These are phyloP conservation scores for Scelioninae gen. 1 DNA, from an alignment of 2,888 invertebrate genomes.

Conservation along the genomic window DNA sequence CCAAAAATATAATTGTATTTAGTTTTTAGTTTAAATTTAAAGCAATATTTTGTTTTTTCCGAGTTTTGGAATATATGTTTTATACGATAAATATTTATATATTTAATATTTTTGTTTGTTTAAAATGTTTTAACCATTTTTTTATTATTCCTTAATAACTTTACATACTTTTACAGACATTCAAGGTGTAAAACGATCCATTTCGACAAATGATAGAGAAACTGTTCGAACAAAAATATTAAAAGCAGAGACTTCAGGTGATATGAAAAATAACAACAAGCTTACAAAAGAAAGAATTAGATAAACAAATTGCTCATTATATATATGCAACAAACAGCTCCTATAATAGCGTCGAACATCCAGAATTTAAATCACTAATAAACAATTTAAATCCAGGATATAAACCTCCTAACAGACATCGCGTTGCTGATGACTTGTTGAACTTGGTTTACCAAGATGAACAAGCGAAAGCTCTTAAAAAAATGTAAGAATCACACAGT, in stretches of 20 bases:
- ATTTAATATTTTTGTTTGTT: too few species aligned
- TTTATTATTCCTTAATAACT: too few species aligned
- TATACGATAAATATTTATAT: too few species aligned
- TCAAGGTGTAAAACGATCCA: neutral
- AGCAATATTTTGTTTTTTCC: too few species aligned
- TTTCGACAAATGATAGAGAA: slow-evolving; percentile 1
- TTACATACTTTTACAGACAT: slow-evolving; percentile 19
- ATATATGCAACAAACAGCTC: slow-evolving; percentile 34
- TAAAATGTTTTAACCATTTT: too few species aligned
- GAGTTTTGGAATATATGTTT: too few species aligned
- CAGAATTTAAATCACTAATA: slow-evolving; percentile 30
- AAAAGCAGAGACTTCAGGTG: neutral
- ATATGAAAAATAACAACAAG: slow-evolving; percentile 14
- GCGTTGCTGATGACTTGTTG: slow-evolving; percentile 9
- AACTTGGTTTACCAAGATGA: neutral
- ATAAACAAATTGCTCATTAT: slow-evolving; percentile 34
- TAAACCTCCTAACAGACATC: slow-evolving; percentile 38
- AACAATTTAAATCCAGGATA: slow-evolving; percentile 32
- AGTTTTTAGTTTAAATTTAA: too few species aligned
- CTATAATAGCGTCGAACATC: slow-evolving; percentile 27
- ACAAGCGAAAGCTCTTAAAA: slow-evolving; percentile 9
- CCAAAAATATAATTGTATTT: too few species aligned
- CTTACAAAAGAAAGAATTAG: slow-evolving; percentile 20
- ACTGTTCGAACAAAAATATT: slow-evolving; percentile 6
- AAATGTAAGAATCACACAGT: slow-evolving; percentile 13